Percentiles rank a stretch among this genome's conserved stretches.
phyloP scores from a whole-genome alignment of 2,888 invertebrate genomes.

The Chironomus tentans region DNA sequence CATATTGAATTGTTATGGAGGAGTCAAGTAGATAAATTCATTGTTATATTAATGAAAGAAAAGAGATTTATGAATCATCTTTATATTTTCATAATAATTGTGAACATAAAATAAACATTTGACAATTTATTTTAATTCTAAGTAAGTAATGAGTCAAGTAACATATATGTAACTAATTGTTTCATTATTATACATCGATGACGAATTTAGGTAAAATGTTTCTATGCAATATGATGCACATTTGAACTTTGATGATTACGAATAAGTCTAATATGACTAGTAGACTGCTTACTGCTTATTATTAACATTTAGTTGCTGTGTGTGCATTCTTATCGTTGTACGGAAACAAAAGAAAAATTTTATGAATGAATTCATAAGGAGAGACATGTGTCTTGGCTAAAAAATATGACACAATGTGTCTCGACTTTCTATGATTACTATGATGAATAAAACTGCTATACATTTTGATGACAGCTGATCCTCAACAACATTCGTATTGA shows the following conservation, averaged over 20 bases:
- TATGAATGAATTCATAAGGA: neutral
- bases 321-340: neutral
- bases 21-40: too few species aligned
- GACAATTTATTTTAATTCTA: constrained; percentile 7
- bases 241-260: neutral
- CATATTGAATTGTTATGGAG: too few species aligned
- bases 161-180: neutral
- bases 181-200: constrained; percentile 12
- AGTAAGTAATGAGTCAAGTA: neutral
- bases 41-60: too few species aligned
- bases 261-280: neutral
- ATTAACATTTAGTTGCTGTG: neutral
- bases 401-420: neutral
- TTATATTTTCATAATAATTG: neutral
- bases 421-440: neutral
- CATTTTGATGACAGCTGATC: too few species aligned
- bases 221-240: neutral
- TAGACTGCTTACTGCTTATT: neutral
- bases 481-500: too few species aligned
- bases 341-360: neutral
- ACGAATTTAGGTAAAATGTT: neutral
- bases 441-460: too few species aligned
- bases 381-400: neutral
- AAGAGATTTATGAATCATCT: neutral
- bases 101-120: neutral